Percentiles rank a stretch among this genome's conserved stretches.
phyloP scores from a whole-genome alignment of 1,140 invertebrate genomes.

The Choristoneura fumiferana region DNA sequence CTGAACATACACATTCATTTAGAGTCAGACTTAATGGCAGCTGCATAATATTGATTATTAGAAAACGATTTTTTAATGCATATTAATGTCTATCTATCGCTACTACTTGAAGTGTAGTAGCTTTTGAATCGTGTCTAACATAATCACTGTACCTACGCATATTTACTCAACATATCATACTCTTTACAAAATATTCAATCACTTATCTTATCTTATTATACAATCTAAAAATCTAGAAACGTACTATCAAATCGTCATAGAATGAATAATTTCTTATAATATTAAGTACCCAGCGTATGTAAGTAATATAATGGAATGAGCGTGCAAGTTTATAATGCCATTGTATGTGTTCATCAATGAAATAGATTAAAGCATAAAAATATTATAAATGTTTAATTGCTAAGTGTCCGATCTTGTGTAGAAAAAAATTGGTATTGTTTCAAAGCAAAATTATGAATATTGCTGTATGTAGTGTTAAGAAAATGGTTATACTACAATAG shows the following conservation, averaged over 20 bases:
- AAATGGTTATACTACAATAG: too few relatives aligned
- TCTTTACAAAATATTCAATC: slow-evolving; percentile 13
- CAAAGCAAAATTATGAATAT: too few relatives aligned
- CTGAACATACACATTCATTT: too few relatives aligned
- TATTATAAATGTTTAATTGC: slow-evolving; percentile 8
- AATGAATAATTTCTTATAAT: slow-evolving; percentile 2
- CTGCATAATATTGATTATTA: too few relatives aligned
- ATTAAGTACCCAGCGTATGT: too few relatives aligned
- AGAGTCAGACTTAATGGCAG: too few relatives aligned
- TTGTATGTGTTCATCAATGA: slow-evolving; percentile 57
- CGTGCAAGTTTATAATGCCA: slow-evolving; percentile 37
- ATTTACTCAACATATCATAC: slow-evolving; percentile 17
- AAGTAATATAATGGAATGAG: neutral
- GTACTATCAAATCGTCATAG: slow-evolving; percentile 8
- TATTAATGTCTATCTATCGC: neutral
- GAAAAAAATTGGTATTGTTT: too few relatives aligned
- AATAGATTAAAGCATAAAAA: slow-evolving; percentile 22
- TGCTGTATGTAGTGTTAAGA: too few relatives aligned
- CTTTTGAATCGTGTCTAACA: slow-evolving; percentile 4
- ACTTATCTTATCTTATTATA: too few relatives aligned
- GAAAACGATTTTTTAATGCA: too few relatives aligned
- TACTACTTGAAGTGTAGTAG: neutral
- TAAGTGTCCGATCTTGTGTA: too few relatives aligned
- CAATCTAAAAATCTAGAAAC: slow-evolving; percentile 7
- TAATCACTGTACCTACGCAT: slow-evolving; percentile 12